Percentiles rank a stretch among this genome's conserved stretches.
These are phyloP conservation scores for Saturnia pavonia DNA, from an alignment of 2,888 invertebrate species.

Conservation along the genomic window DNA sequence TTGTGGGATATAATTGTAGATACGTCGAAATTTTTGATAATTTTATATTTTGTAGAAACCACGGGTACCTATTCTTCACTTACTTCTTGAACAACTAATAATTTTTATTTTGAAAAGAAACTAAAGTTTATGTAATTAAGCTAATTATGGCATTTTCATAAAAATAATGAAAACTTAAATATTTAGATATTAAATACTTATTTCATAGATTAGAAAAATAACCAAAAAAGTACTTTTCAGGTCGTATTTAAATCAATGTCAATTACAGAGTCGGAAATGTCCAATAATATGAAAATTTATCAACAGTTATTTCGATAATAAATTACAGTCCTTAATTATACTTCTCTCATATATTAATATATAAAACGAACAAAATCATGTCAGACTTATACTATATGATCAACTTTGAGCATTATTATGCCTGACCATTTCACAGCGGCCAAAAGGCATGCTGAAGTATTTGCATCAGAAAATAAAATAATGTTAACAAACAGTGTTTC, in stretches of 20 bases:
- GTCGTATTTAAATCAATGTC: slow-evolving; percentile 18
- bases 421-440: neutral
- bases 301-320: neutral
- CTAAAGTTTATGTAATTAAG: neutral
- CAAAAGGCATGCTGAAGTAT: neutral
- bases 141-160: neutral
- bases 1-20: slow-evolving; percentile 13
- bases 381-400: neutral
- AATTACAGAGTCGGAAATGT: neutral
- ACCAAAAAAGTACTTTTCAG: neutral
- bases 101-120: neutral
- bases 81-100: neutral
- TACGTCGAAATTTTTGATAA: slow-evolving; percentile 11
- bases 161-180: neutral
- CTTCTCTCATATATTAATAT: neutral
- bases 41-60: slow-evolving; percentile 12
- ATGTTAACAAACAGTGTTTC: slow-evolving; percentile 55
- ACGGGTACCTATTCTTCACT: neutral
- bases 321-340: neutral
- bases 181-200: neutral
- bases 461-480: slow-evolving; percentile 30
- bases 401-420: neutral
- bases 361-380: neutral
- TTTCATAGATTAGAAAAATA: neutral
- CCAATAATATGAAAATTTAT: slow-evolving; percentile 8